Evolutionary conservation across 1,140 invertebrate genomes (phyloP).

Genomic region (Protaetia brevitarsis): DNA sequence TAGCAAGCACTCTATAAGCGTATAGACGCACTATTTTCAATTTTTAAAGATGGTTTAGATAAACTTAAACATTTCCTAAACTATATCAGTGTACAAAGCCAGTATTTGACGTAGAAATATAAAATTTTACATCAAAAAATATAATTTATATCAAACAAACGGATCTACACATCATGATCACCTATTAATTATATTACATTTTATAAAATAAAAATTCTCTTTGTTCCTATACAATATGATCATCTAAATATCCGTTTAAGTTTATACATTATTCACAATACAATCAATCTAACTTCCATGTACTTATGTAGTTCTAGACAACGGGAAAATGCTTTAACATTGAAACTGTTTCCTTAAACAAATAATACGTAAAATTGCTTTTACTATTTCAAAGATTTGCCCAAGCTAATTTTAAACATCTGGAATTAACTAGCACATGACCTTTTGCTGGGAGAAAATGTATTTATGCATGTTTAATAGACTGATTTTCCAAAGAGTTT

Average conservation of each 20-base stretch:
- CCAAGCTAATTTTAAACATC: neutral
- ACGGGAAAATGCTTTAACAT: neutral
- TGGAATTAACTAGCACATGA: neutral
- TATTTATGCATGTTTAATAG: too few relatives aligned
- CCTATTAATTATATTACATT: neutral
- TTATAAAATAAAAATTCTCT: neutral
- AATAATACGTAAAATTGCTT: neutral
- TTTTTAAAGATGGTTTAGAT: neutral
- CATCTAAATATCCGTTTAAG: neutral
- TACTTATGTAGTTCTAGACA: slow-evolving; percentile 6
- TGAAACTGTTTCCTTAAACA: neutral
- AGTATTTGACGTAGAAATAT: neutral
- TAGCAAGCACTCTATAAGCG: too few relatives aligned
- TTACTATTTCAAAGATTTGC: neutral
- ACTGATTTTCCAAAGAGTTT: neutral
- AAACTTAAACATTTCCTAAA: neutral
- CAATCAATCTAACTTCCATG: neutral
- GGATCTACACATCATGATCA: neutral
- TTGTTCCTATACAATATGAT: neutral
- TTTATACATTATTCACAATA: neutral
- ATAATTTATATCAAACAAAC: slow-evolving; percentile 5
- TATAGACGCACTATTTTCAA: too few relatives aligned
- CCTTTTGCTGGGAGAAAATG: neutral
- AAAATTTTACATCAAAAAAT: slow-evolving; percentile 17
- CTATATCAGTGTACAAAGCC: neutral